A percentile compares a stretch with the other conserved stretches of the same genome.
phyloP scores from a whole-genome alignment of 2,797 vertebrate species.

The Eutrigla gurnardus region DNA sequence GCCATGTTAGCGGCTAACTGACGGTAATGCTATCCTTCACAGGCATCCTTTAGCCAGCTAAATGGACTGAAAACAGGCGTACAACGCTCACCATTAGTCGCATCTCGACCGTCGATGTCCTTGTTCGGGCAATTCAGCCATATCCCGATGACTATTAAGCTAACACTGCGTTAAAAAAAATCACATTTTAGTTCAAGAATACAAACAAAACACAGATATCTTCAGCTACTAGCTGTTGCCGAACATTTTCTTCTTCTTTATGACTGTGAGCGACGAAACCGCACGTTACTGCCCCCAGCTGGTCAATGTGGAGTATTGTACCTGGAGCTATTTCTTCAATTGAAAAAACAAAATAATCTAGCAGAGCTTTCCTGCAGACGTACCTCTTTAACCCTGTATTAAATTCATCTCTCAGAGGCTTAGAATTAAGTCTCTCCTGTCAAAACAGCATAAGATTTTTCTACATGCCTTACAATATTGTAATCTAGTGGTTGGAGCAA shows the following conservation, averaged over 20 bases:
- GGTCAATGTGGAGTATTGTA: constrained; percentile 11
- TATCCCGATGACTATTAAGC: not conserved
- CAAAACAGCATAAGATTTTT: not conserved
- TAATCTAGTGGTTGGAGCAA: constrained; percentile 2
- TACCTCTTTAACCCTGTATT: not conserved
- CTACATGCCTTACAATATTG: not conserved
- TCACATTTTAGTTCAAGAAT: constrained; percentile 16
- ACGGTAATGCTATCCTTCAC: constrained; percentile 21
- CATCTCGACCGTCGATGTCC: constrained; percentile 3
- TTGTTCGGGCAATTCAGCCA: constrained; percentile 30
- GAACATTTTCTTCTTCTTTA: constrained; percentile 34
- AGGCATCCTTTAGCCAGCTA: not conserved
- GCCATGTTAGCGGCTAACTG: constrained; percentile 23
- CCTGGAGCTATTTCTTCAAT: not conserved
- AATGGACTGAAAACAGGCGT: not conserved
- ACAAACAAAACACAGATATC: not conserved
- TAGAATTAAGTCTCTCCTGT: not conserved
- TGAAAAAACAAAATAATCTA: not conserved
- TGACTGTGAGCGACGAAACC: not conserved
- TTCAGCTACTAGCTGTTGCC: not conserved
- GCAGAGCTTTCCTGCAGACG: not conserved
- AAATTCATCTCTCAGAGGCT: not conserved
- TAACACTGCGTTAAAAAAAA: not conserved
- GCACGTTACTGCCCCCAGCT: constrained; percentile 16
- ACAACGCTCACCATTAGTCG: constrained; percentile 56